phyloP scores from a whole-genome alignment of 2,113 vertebrate genomes.

The Vidua macroura region DNA sequence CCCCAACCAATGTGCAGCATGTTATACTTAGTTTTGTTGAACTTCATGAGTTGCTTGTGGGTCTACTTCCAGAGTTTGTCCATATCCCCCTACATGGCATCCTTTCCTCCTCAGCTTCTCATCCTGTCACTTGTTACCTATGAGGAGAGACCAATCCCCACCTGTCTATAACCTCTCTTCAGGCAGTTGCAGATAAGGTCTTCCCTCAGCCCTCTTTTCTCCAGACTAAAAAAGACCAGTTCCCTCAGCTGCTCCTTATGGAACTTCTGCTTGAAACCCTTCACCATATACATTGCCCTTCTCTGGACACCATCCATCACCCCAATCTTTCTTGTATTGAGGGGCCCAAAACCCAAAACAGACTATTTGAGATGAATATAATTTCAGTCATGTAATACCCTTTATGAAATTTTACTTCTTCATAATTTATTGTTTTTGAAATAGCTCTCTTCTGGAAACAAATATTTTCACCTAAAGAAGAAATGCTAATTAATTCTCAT shows the following conservation, averaged over 20 bases:
- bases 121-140: background rate
- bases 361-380: background rate
- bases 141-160: fast-evolving
- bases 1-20: background rate
- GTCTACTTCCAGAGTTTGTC: background rate
- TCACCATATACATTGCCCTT: background rate
- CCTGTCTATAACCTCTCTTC: background rate
- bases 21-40: background rate
- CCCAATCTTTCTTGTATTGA: background rate
- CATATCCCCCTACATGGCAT: background rate
- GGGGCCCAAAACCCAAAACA: background rate
- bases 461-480: background rate
- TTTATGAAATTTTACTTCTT: background rate
- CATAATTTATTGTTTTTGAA: background rate
- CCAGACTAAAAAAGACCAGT: background rate
- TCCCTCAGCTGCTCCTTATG: background rate
- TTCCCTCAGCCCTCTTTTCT: background rate
- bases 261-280: background rate
- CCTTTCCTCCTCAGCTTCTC: background rate
- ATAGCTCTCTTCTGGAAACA: background rate
- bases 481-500: background rate
- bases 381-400: background rate
- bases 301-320: background rate
- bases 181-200: background rate
- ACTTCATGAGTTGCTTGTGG: background rate